These are phyloP conservation scores for Augochlorella aurata DNA, from an alignment of 2,888 invertebrate genomes.

Conservation along the genomic window DNA sequence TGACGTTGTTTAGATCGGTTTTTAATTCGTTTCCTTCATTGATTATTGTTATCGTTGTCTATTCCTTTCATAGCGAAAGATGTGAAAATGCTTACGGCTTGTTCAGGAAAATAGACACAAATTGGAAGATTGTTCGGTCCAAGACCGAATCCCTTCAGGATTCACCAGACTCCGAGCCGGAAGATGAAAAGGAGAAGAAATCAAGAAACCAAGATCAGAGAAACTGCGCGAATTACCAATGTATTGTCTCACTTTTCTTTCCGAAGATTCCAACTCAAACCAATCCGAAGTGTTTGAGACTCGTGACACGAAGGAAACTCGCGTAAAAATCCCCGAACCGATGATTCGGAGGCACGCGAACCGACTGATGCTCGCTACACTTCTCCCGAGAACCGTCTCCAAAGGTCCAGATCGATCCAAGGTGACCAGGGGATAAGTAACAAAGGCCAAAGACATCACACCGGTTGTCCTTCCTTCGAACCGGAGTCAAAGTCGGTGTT, in stretches of 20 bases:
- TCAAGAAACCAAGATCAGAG: too few relatives aligned
- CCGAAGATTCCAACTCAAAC: too few relatives aligned
- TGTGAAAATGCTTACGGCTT: slow-evolving; percentile 37
- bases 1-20: too few relatives aligned
- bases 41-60: neutral
- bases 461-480: slow-evolving; percentile 44
- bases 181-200: too few relatives aligned
- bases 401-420: slow-evolving; percentile 47
- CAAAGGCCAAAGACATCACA: slow-evolving; percentile 43
- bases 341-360: slow-evolving; percentile 32
- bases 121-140: neutral
- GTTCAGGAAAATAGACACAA: slow-evolving; percentile 20
- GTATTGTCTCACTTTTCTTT: too few relatives aligned
- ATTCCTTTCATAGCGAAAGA: slow-evolving; percentile 1
- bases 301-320: neutral
- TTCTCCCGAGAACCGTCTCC: slow-evolving; percentile 49
- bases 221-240: too few relatives aligned
- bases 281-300: too few relatives aligned
- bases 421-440: slow-evolving; percentile 49
- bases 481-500: neutral
- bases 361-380: slow-evolving; percentile 52
- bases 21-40: too few relatives aligned
- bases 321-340: slow-evolving; percentile 32
- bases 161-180: too few relatives aligned
- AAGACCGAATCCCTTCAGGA: neutral